Evolutionary conservation across 2,888 invertebrate genomes (phyloP), one percentile per base, ranked within the genome.

Genomic region (Gibbula magus): DNA sequence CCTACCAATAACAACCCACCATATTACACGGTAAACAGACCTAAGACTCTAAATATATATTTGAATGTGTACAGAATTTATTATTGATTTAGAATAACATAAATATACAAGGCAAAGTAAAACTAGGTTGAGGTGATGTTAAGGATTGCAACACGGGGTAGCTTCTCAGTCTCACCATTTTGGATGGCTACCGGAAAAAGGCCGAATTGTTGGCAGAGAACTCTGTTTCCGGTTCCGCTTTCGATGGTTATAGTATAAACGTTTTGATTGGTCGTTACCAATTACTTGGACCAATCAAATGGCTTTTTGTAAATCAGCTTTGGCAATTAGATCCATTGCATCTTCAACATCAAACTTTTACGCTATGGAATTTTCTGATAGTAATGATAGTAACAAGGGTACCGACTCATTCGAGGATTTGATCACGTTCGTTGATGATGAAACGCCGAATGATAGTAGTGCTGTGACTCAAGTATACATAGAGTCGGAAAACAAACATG

Each of bases 381-480:
- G 61, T 35, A 45, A 52, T 8, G 74, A 74, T 51, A 39, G 61
- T 35, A 45, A 67, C 8, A 78, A 78, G 35, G 52, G 52, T 16
- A 32, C 53, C 20, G 61, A 61, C 1, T 78, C 78, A 16, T 79
- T 79, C 22, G 73, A 73, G 39, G 79, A 74, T 54, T 53, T 74
- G 35, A 79, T 79, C 32, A 74, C 51, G 25, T 79, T 79, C 51
- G 70, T 74, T 25, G 77, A 80, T 20, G 77, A 80, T 18, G 75
- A 67, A 25, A 61, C 74, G 45, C 51, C 66, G 22, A 61, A 67
- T 39, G 86, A 86, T 70, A 75, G 82, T 51, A 85, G 84, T 78
- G 81, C 81, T 5, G 82, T 86, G 39, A 86, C 86, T 18, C 85
- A 84, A 75, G 85, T 86, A 20, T 86, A 82, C 79, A 80, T 86